Base-by-base conservation (phyloP, 2,797 vertebrate species). In the Coreius guichenoti region DNA sequence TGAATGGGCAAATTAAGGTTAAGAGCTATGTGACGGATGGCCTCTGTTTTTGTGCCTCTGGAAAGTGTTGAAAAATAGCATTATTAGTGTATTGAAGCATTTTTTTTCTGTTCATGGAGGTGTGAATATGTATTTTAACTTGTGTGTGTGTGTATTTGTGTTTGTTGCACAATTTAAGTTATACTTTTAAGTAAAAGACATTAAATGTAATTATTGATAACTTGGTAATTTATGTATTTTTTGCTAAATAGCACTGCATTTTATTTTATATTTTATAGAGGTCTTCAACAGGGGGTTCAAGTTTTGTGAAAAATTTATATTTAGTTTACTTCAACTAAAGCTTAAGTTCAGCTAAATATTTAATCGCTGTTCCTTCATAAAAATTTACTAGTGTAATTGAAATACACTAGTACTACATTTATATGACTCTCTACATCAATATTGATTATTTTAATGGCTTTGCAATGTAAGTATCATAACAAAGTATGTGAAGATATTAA, bases 391-490 rank as follows among this genome's bases (percentile, higher is more conserved):
- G 26, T 16, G 2, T 13, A 26, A 9, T 39, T 26, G 11, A 58
- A 61, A 45, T 29, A 17, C 39, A 7, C 13, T 17, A 29, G 76
- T 45, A 12, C 9, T 29, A 78, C 36, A 19, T 11, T 63, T 43
- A 45, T 12, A 58, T 78, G 36, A 9, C 54, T 26, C 23, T 43
- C 33, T 78, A 26, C 75, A 78, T 78, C 36, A 61, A 78, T 78
- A 61, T 78, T 45, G 36, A 78, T 58, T 39, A 77, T 58, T 56
- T 76, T 8, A 56, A 76, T 76, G 19, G 49, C 11, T 56, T 76
- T 36, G 21, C 31, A n/a, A 76, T 58, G 31, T 31, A 26, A 56
- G 21, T n/a, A 39, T n/a, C 74, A 39, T 56, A 36, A 56, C 74
- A 76, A 77, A 77, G 33, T 16, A 58, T 39, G 74, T 58, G 31